Evolutionary conservation across 2,888 invertebrate genomes (phyloP).

Genomic region (Ochlodes sylvanus): DNA sequence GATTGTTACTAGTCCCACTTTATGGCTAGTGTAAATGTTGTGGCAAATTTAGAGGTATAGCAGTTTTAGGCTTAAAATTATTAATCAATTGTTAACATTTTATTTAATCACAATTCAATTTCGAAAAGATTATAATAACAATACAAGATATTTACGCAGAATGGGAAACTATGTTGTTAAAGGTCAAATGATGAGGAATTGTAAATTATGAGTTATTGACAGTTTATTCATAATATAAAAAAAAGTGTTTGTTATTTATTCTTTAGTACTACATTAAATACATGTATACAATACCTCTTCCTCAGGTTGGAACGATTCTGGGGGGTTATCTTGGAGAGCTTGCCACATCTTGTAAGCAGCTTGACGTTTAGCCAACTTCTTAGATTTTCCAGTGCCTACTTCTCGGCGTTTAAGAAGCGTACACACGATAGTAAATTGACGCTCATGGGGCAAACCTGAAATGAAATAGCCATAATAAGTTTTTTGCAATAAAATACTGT

Average conservation of each 20-base stretch:
- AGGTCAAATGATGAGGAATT: not conserved
- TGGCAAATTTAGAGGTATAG: not conserved
- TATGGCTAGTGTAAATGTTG: slow-evolving; percentile 28
- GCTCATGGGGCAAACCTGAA: slow-evolving; percentile 94
- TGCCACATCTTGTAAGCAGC: slow-evolving; percentile 98
- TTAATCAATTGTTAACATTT: slow-evolving; percentile 1
- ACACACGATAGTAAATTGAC: slow-evolving; percentile 97
- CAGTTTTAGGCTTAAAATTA: too few species aligned
- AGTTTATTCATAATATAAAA: not conserved
- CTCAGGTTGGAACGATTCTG: slow-evolving; percentile 88
- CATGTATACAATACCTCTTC: slow-evolving; percentile 83
- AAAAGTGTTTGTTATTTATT: not conserved
- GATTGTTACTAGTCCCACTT: slow-evolving; percentile 58
- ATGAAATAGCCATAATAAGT: not conserved
- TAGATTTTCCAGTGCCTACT: slow-evolving; percentile 95
- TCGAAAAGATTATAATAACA: not conserved
- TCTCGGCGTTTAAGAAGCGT: slow-evolving; percentile 94
- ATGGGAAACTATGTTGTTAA: not conserved
- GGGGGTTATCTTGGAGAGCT: slow-evolving; percentile 90
- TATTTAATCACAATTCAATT: slow-evolving; percentile 1
- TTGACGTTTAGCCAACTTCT: slow-evolving; percentile 98
- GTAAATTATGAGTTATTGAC: not conserved
- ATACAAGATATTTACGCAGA: not conserved
- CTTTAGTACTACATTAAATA: not conserved
- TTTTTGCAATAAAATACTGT: too few species aligned